Conservation (phyloP, 2,113 vertebrate species). For the Lophius piscatorius region DNA sequence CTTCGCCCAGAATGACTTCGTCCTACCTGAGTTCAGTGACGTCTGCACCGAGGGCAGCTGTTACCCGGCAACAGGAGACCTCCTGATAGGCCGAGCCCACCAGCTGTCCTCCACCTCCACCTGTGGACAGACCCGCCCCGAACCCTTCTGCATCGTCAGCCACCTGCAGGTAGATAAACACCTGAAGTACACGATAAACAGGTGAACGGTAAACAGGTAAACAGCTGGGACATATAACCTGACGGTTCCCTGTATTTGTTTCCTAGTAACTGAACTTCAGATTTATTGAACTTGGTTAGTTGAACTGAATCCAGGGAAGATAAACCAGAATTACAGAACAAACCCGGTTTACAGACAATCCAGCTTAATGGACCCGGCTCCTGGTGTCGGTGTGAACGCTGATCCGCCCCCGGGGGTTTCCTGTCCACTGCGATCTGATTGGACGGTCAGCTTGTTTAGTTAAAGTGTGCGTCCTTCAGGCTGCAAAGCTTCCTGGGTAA, state of each 20-base stretch:
- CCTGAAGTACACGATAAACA: too few relatives aligned
- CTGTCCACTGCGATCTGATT: neutral
- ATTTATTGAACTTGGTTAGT: too few relatives aligned
- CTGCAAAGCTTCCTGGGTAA: conserved; percentile 56
- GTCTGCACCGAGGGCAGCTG: conserved; percentile 95
- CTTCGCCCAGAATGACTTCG: conserved; percentile 29
- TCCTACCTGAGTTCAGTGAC: conserved; percentile 85
- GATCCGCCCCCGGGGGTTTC: neutral
- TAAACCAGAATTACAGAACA: neutral
- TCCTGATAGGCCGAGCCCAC: conserved; percentile 90
- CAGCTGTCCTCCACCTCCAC: conserved; percentile 89
- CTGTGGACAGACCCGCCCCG: conserved; percentile 84
- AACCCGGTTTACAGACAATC: too few relatives aligned
- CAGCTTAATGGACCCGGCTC: too few relatives aligned
- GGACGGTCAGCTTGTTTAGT: conserved; percentile 1
- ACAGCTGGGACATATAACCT: too few relatives aligned
- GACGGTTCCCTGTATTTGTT: too few relatives aligned
- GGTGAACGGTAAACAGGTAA: too few relatives aligned
- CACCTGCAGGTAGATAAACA: conserved; percentile 88
- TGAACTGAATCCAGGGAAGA: too few relatives aligned
- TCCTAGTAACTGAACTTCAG: too few relatives aligned
- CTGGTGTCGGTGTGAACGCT: neutral
- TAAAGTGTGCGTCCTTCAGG: conserved; percentile 10
- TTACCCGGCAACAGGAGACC: conserved; percentile 95
- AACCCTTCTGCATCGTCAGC: conserved; percentile 96